Conservation (phyloP, 2,797 vertebrate species). For the Peromyscus attwateri region DNA sequence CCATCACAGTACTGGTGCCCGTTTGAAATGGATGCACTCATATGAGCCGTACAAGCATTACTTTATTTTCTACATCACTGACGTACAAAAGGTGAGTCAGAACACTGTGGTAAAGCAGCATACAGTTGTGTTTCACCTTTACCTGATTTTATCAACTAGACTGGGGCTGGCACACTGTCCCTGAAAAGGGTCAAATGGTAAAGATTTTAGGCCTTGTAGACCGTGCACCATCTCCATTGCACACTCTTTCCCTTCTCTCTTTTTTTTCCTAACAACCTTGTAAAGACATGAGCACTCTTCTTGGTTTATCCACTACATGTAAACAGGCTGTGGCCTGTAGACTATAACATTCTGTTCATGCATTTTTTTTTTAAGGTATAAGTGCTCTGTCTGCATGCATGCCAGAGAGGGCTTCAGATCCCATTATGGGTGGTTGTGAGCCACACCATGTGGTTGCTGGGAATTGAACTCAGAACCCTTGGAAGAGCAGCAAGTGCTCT, state of each 20-base stretch:
- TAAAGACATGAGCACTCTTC: neutral
- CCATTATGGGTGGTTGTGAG: too few relatives aligned
- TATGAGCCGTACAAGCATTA: neutral
- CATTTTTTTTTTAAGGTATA: too few relatives aligned
- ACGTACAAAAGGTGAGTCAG: neutral
- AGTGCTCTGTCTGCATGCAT: too few relatives aligned
- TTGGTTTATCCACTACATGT: neutral
- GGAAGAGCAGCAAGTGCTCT: too few relatives aligned
- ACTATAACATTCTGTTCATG: too few relatives aligned
- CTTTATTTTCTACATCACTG: neutral
- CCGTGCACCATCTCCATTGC: neutral
- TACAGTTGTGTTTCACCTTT: neutral
- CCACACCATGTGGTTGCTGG: too few relatives aligned
- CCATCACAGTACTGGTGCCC: neutral
- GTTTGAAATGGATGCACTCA: neutral
- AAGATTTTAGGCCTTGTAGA: neutral
- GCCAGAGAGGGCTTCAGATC: too few relatives aligned
- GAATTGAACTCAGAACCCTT: too few relatives aligned
- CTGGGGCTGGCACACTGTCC: neutral
- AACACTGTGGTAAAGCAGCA: neutral
- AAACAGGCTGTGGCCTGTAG: neutral
- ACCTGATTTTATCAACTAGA: slow-evolving; percentile 1
- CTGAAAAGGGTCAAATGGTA: slow-evolving; percentile 15
- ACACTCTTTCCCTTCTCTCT: neutral
- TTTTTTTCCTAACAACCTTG: neutral